Base-by-base conservation (phyloP, 2,888 invertebrate species). In the Labia minor region DNA sequence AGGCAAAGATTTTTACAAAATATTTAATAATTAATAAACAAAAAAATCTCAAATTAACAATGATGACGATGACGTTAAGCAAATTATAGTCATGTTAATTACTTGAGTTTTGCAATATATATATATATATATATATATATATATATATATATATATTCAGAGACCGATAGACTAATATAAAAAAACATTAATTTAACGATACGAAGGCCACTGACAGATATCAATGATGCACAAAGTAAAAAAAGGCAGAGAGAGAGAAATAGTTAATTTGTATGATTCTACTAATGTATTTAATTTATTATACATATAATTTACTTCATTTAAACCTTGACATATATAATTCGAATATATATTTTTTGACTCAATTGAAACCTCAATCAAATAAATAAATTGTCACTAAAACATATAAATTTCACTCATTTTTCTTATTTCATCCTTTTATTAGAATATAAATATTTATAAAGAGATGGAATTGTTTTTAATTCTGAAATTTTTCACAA, bases 11-110 rank as follows among this genome's bases (percentile, higher is more conserved):
- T 49, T 26, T 26, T 49, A 33, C 14, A 14, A 14, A 49, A 49
- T 49, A 49, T 49, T 49, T 49, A 49, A 49, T 49, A 49, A 49
- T 49, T 49, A 49, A n/a, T n/a, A n/a, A n/a, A n/a, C n/a, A n/a
- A n/a, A 49, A 49, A 49, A 26, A 26, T 6, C 14, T 49, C n/a
- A 49, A 49, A 49, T n/a, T 14, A 49, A 49, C 49, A 4, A 26
- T 8, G 26, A 26, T 26, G 26, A 26, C 26, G 26, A 26, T 26
- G 26, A 26, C 26, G 26, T 10, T 49, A 49, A 49, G 49, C 49
- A 49, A 49, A 49, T 49, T 49, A 49, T 49, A 49, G 4, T n/a
- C 49, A 2, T 8, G 4, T 49, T 49, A 49, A 49, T 49, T 49
- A 49, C 49, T 49, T 49, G 49, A 14, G 26, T 26, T 26, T 26